A percentile compares a stretch with the other conserved stretches of the same genome.
Evolutionary conservation across 2,888 invertebrate genomes (phyloP).

Genomic region (Cosmia pyralina): DNA sequence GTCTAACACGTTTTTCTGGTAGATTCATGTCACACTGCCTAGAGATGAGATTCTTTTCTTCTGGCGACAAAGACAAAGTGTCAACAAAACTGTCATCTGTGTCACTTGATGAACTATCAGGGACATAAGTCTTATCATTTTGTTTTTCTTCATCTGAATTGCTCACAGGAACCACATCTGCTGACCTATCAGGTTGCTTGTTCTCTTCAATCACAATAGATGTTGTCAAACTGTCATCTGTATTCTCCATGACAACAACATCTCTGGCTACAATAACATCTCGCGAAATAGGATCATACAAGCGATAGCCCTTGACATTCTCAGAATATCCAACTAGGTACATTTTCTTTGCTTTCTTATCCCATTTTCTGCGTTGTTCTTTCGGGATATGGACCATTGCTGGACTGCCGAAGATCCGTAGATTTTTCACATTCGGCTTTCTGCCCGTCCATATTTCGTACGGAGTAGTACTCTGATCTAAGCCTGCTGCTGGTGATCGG

Average conservation of each 20-base stretch:
- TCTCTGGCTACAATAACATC: constrained; percentile 25
- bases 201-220: neutral
- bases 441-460: neutral
- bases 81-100: constrained; percentile 12
- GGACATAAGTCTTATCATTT: neutral
- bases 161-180: neutral
- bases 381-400: constrained; percentile 28
- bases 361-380: constrained; percentile 1
- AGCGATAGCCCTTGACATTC: constrained; percentile 53
- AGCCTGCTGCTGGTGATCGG: no score
- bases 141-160: neutral
- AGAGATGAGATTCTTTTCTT: neutral
- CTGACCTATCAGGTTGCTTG: neutral
- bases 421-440: constrained; percentile 6
- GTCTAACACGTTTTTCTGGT: no score
- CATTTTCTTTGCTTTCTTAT: neutral
- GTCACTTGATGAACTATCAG: neutral
- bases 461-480: no score
- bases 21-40: neutral
- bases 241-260: constrained; percentile 48
- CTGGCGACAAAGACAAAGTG: neutral
- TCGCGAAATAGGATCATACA: constrained; percentile 11
- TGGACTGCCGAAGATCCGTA: constrained; percentile 6
- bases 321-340: constrained; percentile 38
- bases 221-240: neutral